Conservation (phyloP, 2,888 invertebrate species). For the Aquatica leii region DNA sequence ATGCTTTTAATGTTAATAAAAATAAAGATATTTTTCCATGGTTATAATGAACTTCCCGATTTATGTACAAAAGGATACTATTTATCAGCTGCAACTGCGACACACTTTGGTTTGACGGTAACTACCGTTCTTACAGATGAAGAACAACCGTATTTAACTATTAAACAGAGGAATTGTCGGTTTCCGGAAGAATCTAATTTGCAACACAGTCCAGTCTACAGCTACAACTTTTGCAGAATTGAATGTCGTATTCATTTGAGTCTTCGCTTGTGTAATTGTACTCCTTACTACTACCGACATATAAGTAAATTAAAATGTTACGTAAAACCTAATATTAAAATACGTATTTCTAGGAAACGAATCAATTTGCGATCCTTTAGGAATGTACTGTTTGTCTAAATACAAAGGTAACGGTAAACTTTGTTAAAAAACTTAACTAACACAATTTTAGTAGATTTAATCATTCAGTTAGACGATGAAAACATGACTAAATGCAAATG, state of each 20-base stretch:
- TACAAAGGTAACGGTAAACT: constrained; percentile 46
- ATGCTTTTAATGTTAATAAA: neutral
- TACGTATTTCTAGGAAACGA: constrained; percentile 42
- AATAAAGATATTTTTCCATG: constrained; percentile 43
- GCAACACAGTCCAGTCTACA: constrained; percentile 51
- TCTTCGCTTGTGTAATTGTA: constrained; percentile 54
- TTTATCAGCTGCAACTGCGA: constrained; percentile 8
- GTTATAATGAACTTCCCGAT: constrained; percentile 45
- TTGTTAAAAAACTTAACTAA: neutral
- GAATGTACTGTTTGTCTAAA: constrained; percentile 53
- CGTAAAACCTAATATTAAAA: no score
- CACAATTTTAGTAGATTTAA: constrained; percentile 3
- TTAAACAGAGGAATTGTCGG: constrained; percentile 53
- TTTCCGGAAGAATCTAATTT: constrained; percentile 49
- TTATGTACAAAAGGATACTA: constrained; percentile 21
- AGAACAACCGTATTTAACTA: constrained; percentile 38
- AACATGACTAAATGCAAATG: constrained; percentile 47
- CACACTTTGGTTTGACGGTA: constrained; percentile 15
- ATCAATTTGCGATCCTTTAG: constrained; percentile 52
- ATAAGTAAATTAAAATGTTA: no score
- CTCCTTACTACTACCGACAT: constrained; percentile 55
- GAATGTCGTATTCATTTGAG: constrained; percentile 55
- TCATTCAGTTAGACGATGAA: constrained; percentile 4
- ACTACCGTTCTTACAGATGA: constrained; percentile 25
- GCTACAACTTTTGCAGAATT: constrained; percentile 55